phyloP scores from a whole-genome alignment of 2,113 vertebrate genomes.

The Scomber colias region DNA sequence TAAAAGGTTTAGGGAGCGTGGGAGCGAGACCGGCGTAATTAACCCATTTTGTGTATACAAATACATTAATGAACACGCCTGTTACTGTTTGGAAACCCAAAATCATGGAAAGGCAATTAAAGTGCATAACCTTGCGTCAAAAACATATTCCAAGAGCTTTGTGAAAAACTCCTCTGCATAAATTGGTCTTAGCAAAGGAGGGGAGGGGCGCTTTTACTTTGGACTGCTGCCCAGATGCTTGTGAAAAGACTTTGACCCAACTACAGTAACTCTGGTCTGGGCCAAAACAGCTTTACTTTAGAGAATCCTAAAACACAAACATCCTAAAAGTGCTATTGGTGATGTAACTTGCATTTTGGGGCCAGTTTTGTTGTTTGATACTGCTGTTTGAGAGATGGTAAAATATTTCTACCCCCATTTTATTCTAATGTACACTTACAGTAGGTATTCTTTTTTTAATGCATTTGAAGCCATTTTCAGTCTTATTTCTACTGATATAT shows the following conservation, averaged over 20 bases:
- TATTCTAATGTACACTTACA: no score
- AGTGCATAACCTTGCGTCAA: constrained; percentile 52
- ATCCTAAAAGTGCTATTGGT: neutral
- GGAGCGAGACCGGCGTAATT: constrained; percentile 55
- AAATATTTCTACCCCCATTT: no score
- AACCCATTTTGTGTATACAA: constrained; percentile 52
- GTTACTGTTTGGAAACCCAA: constrained; percentile 58
- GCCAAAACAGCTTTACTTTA: constrained; percentile 19
- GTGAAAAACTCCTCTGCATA: constrained; percentile 51
- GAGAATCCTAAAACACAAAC: neutral
- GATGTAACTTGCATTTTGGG: neutral
- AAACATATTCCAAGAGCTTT: constrained; percentile 54
- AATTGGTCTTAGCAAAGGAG: constrained; percentile 33
- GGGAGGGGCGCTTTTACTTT: constrained; percentile 25
- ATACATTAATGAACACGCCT: constrained; percentile 46
- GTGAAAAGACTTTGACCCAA: constrained; percentile 48
- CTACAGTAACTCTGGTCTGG: constrained; percentile 8
- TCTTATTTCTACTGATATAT: neutral
- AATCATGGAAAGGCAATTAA: constrained; percentile 57
- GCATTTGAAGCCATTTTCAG: no score
- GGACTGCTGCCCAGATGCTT: constrained; percentile 48
- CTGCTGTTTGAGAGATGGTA: neutral
- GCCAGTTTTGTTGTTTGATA: neutral
- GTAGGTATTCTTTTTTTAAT: neutral
- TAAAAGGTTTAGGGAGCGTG: constrained; percentile 56